phyloP scores from a whole-genome alignment of 2,888 invertebrate genomes.

The Diplolepis rosae region DNA sequence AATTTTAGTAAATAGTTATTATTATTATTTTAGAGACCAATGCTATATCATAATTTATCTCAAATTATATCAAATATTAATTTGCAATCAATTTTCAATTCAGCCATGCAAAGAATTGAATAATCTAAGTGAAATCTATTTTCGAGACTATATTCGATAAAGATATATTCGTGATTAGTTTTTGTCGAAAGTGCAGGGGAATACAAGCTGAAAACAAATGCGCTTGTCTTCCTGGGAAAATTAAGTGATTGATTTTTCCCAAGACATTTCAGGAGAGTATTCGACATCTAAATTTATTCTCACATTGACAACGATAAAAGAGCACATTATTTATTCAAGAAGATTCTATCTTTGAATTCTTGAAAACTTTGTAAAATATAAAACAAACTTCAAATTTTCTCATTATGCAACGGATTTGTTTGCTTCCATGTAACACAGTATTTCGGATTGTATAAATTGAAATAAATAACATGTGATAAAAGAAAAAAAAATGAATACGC shows the following conservation, averaged over 20 bases:
- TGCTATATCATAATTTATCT: too few relatives aligned
- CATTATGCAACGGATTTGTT: too few relatives aligned
- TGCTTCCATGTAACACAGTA: not conserved
- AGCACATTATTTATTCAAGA: not conserved
- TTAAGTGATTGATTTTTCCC: conserved; percentile 17
- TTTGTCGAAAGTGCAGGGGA: not conserved
- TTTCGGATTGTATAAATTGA: not conserved
- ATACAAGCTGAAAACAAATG: conserved; percentile 18
- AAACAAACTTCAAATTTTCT: not conserved
- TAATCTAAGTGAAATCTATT: too few relatives aligned
- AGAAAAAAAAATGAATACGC: too few relatives aligned
- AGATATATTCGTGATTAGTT: not conserved
- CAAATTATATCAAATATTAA: too few relatives aligned
- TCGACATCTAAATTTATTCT: not conserved
- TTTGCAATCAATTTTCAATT: too few relatives aligned
- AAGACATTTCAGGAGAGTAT: not conserved
- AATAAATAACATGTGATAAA: not conserved
- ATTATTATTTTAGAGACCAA: too few relatives aligned
- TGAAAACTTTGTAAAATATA: too few relatives aligned
- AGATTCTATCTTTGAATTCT: not conserved
- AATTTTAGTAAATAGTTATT: too few relatives aligned
- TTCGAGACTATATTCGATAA: too few relatives aligned
- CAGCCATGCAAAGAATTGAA: too few relatives aligned
- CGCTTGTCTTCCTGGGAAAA: not conserved
- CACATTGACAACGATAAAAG: not conserved